Conservation (phyloP, 1,140 invertebrate species). For the Palaemon carinicauda region DNA sequence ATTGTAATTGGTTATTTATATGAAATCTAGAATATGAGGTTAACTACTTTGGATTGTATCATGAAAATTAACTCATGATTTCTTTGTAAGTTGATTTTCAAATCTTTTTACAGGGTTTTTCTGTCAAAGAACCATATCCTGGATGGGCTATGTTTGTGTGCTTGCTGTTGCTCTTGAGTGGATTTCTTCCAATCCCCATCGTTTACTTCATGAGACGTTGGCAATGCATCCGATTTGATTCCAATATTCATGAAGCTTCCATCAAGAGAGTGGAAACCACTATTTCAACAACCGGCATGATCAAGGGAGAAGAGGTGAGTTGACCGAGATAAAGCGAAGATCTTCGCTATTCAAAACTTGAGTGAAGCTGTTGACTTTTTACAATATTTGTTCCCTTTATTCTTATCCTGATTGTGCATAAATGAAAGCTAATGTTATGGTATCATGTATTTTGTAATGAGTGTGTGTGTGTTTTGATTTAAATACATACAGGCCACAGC, state of each 20-base stretch:
- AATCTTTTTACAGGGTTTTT: conserved; percentile 3
- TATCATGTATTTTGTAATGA: not conserved
- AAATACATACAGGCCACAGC: not conserved
- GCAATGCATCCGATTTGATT: conserved; percentile 82
- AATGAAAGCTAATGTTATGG: not conserved
- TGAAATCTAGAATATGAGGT: no score
- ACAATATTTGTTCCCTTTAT: no score
- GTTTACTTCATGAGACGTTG: conserved; percentile 83
- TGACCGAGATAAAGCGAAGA: not conserved
- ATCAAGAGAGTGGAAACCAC: conserved; percentile 88
- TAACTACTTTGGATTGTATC: no score
- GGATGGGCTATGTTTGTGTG: conserved; percentile 85
- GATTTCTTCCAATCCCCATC: conserved; percentile 83
- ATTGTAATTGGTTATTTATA: no score
- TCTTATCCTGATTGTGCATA: not conserved
- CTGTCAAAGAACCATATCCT: conserved; percentile 72
- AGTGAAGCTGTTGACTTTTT: no score
- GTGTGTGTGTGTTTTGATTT: not conserved
- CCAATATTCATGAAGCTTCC: conserved; percentile 86
- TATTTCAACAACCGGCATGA: conserved; percentile 92
- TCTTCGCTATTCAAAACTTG: not conserved
- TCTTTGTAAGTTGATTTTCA: not conserved
- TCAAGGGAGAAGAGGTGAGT: conserved; percentile 78
- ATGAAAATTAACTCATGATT: not conserved
- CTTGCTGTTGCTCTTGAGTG: conserved; percentile 76